Evolutionary conservation across 1,140 invertebrate genomes (phyloP), one percentile per base, ranked within the genome.

Genomic region (Eumaeus atala): DNA sequence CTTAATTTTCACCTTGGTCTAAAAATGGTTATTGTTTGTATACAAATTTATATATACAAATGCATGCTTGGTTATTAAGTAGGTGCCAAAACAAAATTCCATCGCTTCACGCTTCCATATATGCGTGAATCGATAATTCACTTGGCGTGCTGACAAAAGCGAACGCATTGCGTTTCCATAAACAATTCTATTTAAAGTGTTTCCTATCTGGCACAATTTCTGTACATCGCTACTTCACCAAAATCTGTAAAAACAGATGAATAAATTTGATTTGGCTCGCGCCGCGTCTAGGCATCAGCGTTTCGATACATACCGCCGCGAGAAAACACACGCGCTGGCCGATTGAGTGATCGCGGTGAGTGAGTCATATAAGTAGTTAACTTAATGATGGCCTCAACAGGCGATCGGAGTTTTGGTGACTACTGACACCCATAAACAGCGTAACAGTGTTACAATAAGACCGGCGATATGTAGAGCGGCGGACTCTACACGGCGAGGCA

Each of bases 131-230:
- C 40, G 40, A 44, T 44, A 44, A 16, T 28, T 28, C 21, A n/a
- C n/a, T 44, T 44, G 40, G 40, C 40, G 40, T 44, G 40, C 40
- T 44, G 40, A 44, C 40, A 44, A 44, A 2, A 6, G 21, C 14
- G 16, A 44, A 44, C 40, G 40, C 40, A 44, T 17, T 44, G 40
- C 40, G 40, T 44, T 16, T 8, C n/a, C 38, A 40, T 40, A 40
- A 40, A 40, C 38, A 40, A 40, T 17, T 44, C 16, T 17, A 44
- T 44, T 44, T 44, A 16, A 44, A 44, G 14, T 44, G 38, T 40
- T 40, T 44, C 40, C 40, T 44, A 14, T 44, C 17, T 44, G 40
- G 40, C 40, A 44, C 40, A 17, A 44, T 14, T 44, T 40, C 12
- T 44, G 16, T 44, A 44, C 40, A 6, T 44, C 17, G 14, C 17